Evolutionary conservation across 2,888 invertebrate species (phyloP).

Genomic region (Eulithis prunata): DNA sequence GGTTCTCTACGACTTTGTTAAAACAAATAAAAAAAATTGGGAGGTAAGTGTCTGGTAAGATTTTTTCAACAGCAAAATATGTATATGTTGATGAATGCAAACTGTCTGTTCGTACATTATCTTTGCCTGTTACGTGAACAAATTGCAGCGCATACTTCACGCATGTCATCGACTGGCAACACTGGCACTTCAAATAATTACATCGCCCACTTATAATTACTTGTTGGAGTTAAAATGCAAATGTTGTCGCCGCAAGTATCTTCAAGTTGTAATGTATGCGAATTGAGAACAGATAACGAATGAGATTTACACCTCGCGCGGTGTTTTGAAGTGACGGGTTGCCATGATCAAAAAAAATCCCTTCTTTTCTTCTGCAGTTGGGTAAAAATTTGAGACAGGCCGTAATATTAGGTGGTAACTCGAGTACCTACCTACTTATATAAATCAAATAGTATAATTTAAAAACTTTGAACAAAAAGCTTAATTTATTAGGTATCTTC

Average conservation of each 20-base stretch:
- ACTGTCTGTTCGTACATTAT: slow-evolving; percentile 18
- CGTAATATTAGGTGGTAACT: not conserved
- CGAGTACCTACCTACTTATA: too few relatives aligned
- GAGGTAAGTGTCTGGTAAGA: too few relatives aligned
- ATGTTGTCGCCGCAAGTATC: slow-evolving; percentile 74
- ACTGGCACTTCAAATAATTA: slow-evolving; percentile 71
- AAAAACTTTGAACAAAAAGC: too few relatives aligned
- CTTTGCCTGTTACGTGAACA: slow-evolving; percentile 52
- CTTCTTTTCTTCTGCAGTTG: too few relatives aligned
- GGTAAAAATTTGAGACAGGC: too few relatives aligned
- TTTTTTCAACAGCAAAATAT: not conserved
- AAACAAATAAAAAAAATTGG: too few relatives aligned
- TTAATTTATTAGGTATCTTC: too few relatives aligned
- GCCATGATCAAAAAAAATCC: not conserved
- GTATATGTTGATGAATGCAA: slow-evolving; percentile 14
- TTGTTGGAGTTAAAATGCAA: slow-evolving; percentile 76
- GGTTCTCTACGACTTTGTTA: too few relatives aligned
- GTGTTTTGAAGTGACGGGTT: slow-evolving; percentile 60
- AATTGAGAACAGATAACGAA: slow-evolving; percentile 72
- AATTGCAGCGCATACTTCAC: slow-evolving; percentile 73
- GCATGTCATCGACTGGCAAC: slow-evolving; percentile 63
- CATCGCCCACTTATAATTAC: slow-evolving; percentile 77
- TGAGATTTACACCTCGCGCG: slow-evolving; percentile 76
- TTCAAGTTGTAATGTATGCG: slow-evolving; percentile 62
- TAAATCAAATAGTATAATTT: too few relatives aligned